phyloP scores from a whole-genome alignment of 2,797 vertebrate genomes.

The Taeniopygia guttata region DNA sequence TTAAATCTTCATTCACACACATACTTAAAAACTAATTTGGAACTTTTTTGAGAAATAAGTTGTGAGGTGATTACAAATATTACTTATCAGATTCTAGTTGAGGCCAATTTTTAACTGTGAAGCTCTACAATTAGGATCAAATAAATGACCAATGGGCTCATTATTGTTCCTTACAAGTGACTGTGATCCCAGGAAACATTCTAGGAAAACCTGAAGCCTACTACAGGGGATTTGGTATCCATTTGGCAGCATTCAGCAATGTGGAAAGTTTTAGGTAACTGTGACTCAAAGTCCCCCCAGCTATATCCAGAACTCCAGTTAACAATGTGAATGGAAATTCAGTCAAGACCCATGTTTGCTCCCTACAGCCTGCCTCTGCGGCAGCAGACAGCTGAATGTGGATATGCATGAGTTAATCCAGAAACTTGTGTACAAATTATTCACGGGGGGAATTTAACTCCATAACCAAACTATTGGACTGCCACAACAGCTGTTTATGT shows the following conservation, averaged over 20 bases:
- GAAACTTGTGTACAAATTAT: constrained; percentile 19
- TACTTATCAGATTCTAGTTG: not conserved
- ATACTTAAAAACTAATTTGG: not conserved
- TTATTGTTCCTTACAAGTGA: not conserved
- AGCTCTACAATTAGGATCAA: not conserved
- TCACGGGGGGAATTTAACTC: constrained; percentile 2
- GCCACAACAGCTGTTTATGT: constrained; percentile 9
- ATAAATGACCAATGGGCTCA: not conserved
- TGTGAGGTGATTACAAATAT: not conserved
- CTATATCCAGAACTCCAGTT: not conserved
- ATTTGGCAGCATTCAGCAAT: not conserved
- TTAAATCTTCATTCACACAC: not conserved
- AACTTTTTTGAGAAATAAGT: not conserved
- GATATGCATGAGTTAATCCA: constrained; percentile 13
- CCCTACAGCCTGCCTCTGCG: not conserved
- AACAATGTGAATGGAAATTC: constrained; percentile 15
- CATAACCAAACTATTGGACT: constrained; percentile 35
- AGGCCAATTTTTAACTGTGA: not conserved
- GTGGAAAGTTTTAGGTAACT: not conserved
- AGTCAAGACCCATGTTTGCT: not conserved
- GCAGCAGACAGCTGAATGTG: constrained; percentile 37
- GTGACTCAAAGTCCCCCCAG: not conserved
- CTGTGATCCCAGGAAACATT: not conserved
- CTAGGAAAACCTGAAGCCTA: not conserved
- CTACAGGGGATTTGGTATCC: not conserved